Evolutionary conservation across 2,888 invertebrate species (phyloP).

Genomic region (Oligia strigilis): DNA sequence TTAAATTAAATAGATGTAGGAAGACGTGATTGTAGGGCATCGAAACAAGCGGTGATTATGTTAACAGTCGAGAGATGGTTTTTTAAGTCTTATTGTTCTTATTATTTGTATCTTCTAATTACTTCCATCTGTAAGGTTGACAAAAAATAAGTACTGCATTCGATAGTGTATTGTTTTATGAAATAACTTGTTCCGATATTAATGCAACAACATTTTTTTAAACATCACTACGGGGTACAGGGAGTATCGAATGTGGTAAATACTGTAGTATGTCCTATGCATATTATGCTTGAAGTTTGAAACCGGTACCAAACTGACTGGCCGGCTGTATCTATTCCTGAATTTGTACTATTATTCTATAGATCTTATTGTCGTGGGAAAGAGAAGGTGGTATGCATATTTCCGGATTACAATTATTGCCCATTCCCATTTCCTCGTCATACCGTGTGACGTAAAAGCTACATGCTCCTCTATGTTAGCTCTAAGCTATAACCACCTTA

Average conservation of each 20-base stretch:
- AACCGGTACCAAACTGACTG: neutral
- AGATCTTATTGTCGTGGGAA: neutral
- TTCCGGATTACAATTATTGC: neutral
- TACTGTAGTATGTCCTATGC: neutral
- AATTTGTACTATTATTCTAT: too few species aligned
- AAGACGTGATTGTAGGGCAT: conserved; percentile 56
- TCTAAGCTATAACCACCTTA: neutral
- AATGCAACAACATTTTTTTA: neutral
- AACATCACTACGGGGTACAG: neutral
- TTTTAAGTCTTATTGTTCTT: conserved; percentile 14
- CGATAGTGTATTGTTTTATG: neutral
- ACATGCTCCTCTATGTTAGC: neutral
- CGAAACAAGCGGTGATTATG: conserved; percentile 49
- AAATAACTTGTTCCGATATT: neutral
- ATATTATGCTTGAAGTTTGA: neutral
- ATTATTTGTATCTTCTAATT: conserved; percentile 12
- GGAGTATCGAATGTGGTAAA: neutral
- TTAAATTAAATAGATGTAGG: conserved; percentile 67
- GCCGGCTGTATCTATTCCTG: neutral
- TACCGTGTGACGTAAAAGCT: neutral
- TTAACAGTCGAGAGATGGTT: neutral
- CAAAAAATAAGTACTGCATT: neutral
- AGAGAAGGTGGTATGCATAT: neutral
- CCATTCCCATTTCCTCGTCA: neutral
- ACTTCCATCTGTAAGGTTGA: neutral